phyloP scores from a whole-genome alignment of 2,888 invertebrate genomes.

The Sclerodermus sp. region DNA sequence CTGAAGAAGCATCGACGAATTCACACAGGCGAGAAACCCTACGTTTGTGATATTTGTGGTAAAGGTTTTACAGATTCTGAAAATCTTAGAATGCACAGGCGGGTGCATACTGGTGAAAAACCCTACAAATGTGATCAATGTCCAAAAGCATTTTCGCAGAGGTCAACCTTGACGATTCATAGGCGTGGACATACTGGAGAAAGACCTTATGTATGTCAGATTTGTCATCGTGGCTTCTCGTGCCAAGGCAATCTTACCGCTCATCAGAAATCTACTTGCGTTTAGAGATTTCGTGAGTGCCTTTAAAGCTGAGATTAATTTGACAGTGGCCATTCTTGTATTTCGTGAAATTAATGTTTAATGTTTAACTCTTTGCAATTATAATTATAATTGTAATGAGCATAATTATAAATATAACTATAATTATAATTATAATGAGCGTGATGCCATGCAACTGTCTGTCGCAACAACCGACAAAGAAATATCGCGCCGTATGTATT shows the following conservation, averaged over 20 bases:
- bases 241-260: conserved; percentile 58
- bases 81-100: conserved; percentile 56
- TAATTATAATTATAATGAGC: too few species aligned
- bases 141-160: conserved; percentile 60
- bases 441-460: too few species aligned
- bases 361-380: too few species aligned
- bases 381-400: too few species aligned
- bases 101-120: conserved; percentile 60
- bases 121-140: conserved; percentile 60
- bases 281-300: conserved; percentile 27
- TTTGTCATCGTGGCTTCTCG: conserved; percentile 57
- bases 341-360: too few species aligned
- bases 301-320: too few species aligned
- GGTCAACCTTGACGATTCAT: conserved; percentile 61
- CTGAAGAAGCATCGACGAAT: conserved; percentile 59
- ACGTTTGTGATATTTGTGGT: conserved; percentile 58
- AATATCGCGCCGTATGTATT: too few species aligned
- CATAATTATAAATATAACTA: too few species aligned
- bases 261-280: conserved; percentile 54
- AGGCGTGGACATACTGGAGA: conserved; percentile 59
- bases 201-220: conserved; percentile 56
- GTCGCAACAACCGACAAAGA: too few species aligned
- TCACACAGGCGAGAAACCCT: conserved; percentile 63
- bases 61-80: conserved; percentile 59
- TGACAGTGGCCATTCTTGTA: too few species aligned